Base-by-base conservation (phyloP, 2,888 invertebrate genomes). In the Molorchus minor region DNA sequence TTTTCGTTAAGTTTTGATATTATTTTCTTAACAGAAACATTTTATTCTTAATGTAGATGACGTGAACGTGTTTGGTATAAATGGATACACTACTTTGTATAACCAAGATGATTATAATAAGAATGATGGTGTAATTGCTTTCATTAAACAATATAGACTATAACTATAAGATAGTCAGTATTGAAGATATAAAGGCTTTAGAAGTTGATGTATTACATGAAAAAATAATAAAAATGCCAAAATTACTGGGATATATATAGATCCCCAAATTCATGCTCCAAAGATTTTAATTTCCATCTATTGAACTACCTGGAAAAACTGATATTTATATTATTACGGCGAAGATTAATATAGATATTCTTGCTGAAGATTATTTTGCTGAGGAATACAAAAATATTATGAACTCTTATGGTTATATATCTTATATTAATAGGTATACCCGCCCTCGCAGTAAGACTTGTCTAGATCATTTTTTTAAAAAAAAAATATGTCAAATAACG, bases 331-430 rank as follows among this genome's bases (percentile, higher is more conserved):
- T n/a, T n/a, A n/a, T 8, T 25, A 25, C 25, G 8, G 8, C 4
- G 3, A 8, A 25, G 8, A 25, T 25, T 25, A 25, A 25, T 25
- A 5, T 25, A 25, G n/a, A 25, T 25, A 25, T 25, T 25, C 25
- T 25, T 25, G 8, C 4, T 25, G 25, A 25, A 8, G 3, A 25
- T 25, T 25, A n/a, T n/a, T n/a, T 25, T 25, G 8, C 25, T 8
- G 30, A 54, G 35, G 38, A 45, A 29, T 54, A 54, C 35, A 45
- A 44, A 20, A 54, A 45, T 44, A 44, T 25, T 15, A 15, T 54
- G 44, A 44, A 45, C 25, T 38, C 45, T n/a, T 38, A 3, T 16
- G 55, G 46, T 21, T 52, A 43, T 12, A 10, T 43, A 19, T 43
- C 52, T 12, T 52, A 33, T 12, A 52, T 41, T 12, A 33, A 43